Evolutionary conservation across 2,888 invertebrate genomes (phyloP), one percentile per base, ranked within the genome.

Genomic region (Empis livida): DNA sequence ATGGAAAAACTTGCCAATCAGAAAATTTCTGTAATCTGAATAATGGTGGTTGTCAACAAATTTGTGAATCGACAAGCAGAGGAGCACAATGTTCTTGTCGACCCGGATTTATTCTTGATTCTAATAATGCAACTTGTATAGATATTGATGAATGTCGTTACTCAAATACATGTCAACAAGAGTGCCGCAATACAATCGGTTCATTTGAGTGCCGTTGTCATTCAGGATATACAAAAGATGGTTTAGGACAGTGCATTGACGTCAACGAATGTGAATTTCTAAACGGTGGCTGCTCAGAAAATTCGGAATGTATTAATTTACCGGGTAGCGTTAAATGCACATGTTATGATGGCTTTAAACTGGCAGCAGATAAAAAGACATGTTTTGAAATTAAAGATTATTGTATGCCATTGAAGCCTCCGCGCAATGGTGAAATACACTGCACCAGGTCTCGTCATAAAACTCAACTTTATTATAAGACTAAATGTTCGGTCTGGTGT

Each of bases 131-230:
- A 17, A 61, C 58, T 5, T 74, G 73, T 53, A 57, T 63, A 44
- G 74, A 75, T 56, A 60, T 71, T 14, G 67, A 74, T 51, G 74
- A 74, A 54, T 74, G 74, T 53, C 56, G 60, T 2, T 56, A 61
- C 14, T 61, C 64, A 6, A 49, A 55, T n/a, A 60, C 63, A 43
- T 76, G 77, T 56, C 71, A 72, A 0, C 73, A 77, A 55, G 62
- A 62, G 42, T 78, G 78, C 56, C 58, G 70, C 45, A 78, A 78
- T 59, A 64, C 65, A 9, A 60, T 71, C 0, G 79, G 79, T 2
- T 70, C 72, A 30, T 78, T 73, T 55, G 67, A 68, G 43, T 80
- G 80, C 56, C 62, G 63, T 10, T 80, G 80, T 55, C 73, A 73
- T 0, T 44, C 60, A 13, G 74, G 81, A 0, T 79, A 70, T 56